phyloP scores from a whole-genome alignment of 2,113 vertebrate species.

The Tringa solitaria region DNA sequence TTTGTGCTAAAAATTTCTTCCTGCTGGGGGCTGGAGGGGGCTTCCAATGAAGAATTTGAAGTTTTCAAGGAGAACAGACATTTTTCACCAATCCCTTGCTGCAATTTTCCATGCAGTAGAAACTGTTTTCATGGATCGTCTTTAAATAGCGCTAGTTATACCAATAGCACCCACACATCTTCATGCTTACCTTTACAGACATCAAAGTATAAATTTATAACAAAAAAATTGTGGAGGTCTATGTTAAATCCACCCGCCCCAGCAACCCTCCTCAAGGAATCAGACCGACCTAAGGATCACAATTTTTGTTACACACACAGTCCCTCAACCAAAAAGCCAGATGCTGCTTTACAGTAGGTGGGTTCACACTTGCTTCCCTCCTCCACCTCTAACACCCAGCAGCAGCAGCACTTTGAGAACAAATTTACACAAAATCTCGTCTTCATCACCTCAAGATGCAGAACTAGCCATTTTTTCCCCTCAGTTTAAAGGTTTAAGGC shows the following conservation, averaged over 20 bases:
- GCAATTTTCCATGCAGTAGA: neutral
- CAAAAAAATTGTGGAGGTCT: neutral
- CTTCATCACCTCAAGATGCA: neutral
- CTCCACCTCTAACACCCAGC: neutral
- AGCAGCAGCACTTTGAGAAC: neutral
- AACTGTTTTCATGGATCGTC: neutral
- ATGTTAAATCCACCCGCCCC: neutral
- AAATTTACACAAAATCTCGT: neutral
- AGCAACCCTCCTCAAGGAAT: neutral
- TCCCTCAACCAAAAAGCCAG: neutral
- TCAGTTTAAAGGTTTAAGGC: neutral
- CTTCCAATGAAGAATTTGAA: neutral
- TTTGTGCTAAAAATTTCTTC: neutral
- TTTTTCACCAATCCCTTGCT: neutral
- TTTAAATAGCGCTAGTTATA: neutral
- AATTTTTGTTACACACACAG: neutral
- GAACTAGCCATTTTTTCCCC: neutral
- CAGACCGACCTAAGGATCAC: neutral
- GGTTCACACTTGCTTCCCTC: neutral
- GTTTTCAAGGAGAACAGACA: neutral
- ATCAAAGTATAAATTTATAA: neutral
- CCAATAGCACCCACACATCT: neutral
- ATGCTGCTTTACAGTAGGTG: accelerated
- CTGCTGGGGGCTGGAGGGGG: neutral
- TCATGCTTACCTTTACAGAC: neutral